These are phyloP conservation scores for Branchinecta lynchi DNA, from an alignment of 1,140 invertebrate species.

Conservation along the genomic window DNA sequence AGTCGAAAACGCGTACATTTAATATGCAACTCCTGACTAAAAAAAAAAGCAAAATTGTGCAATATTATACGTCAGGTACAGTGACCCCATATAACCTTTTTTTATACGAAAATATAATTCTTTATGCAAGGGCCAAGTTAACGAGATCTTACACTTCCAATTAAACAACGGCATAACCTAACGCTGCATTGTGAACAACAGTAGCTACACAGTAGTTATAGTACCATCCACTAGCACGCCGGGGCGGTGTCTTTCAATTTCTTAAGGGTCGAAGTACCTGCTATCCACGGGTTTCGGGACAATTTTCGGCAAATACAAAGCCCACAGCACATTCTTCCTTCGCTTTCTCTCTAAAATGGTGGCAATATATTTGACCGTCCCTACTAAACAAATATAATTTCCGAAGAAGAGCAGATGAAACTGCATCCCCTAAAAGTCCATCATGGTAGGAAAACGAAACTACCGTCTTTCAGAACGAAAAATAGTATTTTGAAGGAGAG, in stretches of 20 bases:
- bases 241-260: neutral
- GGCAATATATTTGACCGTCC: too few species aligned
- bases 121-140: neutral
- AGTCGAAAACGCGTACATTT: too few species aligned
- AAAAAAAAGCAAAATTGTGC: neutral
- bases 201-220: neutral
- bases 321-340: too few species aligned
- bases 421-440: too few species aligned
- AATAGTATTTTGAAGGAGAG: too few species aligned
- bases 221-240: neutral
- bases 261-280: neutral
- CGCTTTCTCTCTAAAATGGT: too few species aligned
- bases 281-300: neutral
- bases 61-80: constrained; percentile 11
- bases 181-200: neutral
- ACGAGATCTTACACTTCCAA: constrained; percentile 1
- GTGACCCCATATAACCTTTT: neutral
- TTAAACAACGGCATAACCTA: neutral
- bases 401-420: too few species aligned
- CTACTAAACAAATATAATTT: too few species aligned
- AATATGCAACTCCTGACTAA: too few species aligned
- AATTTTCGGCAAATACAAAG: too few species aligned
- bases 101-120: neutral
- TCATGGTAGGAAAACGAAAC: too few species aligned
- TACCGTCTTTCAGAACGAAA: too few species aligned